Conservation (phyloP, 2,113 vertebrate genomes). For the Pseudopodoces humilis region DNA sequence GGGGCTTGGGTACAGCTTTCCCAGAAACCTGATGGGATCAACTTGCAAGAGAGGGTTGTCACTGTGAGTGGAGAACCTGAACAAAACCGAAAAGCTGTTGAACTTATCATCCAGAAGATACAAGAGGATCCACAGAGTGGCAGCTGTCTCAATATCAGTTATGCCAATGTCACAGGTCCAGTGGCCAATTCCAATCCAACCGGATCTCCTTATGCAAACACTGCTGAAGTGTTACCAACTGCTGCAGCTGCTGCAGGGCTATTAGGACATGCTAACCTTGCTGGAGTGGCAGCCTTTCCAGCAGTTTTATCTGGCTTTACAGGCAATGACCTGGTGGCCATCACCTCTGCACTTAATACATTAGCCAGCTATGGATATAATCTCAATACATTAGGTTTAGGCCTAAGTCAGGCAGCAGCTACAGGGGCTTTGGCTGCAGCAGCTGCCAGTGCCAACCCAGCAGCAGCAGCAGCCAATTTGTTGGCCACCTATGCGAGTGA, state of each 20-base stretch:
- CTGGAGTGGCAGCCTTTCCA: constrained; percentile 86
- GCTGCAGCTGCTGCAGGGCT: constrained; percentile 86
- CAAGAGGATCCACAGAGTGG: constrained; percentile 90
- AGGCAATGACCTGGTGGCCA: constrained; percentile 88
- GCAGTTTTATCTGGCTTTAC: constrained; percentile 88
- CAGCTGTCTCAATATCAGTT: constrained; percentile 91
- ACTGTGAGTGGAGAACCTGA: constrained; percentile 90
- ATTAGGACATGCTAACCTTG: constrained; percentile 88
- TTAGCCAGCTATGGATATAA: constrained; percentile 90
- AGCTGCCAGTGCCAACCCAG: constrained; percentile 87
- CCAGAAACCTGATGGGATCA: constrained; percentile 90
- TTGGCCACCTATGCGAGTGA: constrained; percentile 90
- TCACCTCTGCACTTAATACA: constrained; percentile 90
- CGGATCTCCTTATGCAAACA: constrained; percentile 90
- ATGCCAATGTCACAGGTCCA: constrained; percentile 89
- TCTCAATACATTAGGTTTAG: constrained; percentile 88
- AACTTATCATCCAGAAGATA: constrained; percentile 91
- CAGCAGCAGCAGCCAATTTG: constrained; percentile 87
- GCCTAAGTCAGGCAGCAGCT: constrained; percentile 86
- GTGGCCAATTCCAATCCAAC: constrained; percentile 90
- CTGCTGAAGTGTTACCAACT: constrained; percentile 88
- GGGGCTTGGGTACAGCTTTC: constrained; percentile 90
- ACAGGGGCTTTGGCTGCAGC: constrained; percentile 87
- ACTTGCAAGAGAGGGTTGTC: constrained; percentile 90
- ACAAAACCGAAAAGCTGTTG: constrained; percentile 89